Evolutionary conservation across 2,113 vertebrate genomes (phyloP), one percentile per base, ranked within the genome.

Genomic region (Saguinus midas): DNA sequence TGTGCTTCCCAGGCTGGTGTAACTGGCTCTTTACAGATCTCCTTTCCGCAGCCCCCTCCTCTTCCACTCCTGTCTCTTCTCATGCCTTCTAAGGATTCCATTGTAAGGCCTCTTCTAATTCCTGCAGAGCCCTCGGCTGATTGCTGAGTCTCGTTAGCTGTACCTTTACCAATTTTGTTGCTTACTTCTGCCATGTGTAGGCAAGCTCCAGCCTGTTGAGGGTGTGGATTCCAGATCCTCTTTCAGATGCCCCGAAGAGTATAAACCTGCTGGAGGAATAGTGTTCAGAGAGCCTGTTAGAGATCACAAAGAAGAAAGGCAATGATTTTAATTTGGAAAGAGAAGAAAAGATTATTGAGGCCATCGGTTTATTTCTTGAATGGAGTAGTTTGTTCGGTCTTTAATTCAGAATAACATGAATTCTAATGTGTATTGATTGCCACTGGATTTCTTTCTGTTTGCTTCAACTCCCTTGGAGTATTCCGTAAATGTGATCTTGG

Each of bases 301-400:
- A 73, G 80, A 58, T 90, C 52, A 94, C 17, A 92, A 40, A 91
- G 61, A 70, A 82, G 52, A 84, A 87, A 87, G 57, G n/a, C n/a
- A 73, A 58, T 95, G 55, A n/a, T 87, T 96, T 97, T 87, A 75
- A 45, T 93, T 95, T 96, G 64, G 92, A 91, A 95, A 92, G 73
- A 92, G 43, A 94, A 94, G 76, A 83, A 88, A 96, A 87, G 84
- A 93, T 40, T 40, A 13, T 90, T 88, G 70, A 94, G 64, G 68
- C 68, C 35, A 29, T 93, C 43, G 96, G 78, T 92, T 87, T 93
- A 92, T 93, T 94, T 96, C 45, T 82, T 95, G 50, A 92, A 86
- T 81, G 70, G 43, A 94, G 35, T 61, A 37, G 23, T 95, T 93
- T 86, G 70, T 95, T 95, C 68, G 91, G 40, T 94, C 35, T 89